Percentiles rank a stretch among this genome's conserved stretches.
These are phyloP conservation scores for Masnerella sp. DNA, from an alignment of 2,888 invertebrate species.

Conservation along the genomic window DNA sequence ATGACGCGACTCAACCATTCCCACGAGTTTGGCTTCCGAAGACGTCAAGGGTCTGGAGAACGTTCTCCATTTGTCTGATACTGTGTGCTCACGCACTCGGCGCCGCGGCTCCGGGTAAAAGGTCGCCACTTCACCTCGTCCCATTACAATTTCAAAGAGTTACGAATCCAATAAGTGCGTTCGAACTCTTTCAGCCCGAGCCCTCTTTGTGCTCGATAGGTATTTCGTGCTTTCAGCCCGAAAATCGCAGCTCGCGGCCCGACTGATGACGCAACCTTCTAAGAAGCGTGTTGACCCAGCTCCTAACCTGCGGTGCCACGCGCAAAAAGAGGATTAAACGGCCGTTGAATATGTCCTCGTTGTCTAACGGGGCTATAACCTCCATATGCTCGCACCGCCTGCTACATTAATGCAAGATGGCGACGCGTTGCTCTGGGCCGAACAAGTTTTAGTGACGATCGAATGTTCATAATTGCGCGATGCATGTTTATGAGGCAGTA, in stretches of 20 bases:
- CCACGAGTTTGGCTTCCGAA: conserved; percentile 53
- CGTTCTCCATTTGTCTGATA: conserved; percentile 58
- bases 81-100: conserved; percentile 54
- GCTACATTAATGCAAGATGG: conserved; percentile 50
- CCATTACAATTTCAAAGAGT: conserved; percentile 57
- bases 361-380: conserved; percentile 33
- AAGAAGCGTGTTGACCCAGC: conserved; percentile 43
- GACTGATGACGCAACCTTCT: conserved; percentile 13
- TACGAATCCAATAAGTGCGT: conserved; percentile 56
- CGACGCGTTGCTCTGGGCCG: conserved; percentile 10
- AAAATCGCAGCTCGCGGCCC: conserved; percentile 42
- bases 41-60: conserved; percentile 55
- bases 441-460: conserved; percentile 35
- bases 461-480: conserved; percentile 28
- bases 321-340: conserved; percentile 29
- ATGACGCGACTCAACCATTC: conserved; percentile 62
- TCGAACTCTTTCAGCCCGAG: conserved; percentile 36
- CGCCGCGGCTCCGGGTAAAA: conserved; percentile 30
- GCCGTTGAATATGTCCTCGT: conserved; percentile 14
- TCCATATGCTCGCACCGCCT: conserved; percentile 25
- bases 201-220: conserved; percentile 25
- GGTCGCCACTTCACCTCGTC: conserved; percentile 46
- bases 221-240: conserved; percentile 27
- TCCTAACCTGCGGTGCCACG: conserved; percentile 11
- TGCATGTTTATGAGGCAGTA: too few species aligned